Base-by-base conservation (phyloP, 1,140 invertebrate genomes). In the Gryllus bimaculatus region DNA sequence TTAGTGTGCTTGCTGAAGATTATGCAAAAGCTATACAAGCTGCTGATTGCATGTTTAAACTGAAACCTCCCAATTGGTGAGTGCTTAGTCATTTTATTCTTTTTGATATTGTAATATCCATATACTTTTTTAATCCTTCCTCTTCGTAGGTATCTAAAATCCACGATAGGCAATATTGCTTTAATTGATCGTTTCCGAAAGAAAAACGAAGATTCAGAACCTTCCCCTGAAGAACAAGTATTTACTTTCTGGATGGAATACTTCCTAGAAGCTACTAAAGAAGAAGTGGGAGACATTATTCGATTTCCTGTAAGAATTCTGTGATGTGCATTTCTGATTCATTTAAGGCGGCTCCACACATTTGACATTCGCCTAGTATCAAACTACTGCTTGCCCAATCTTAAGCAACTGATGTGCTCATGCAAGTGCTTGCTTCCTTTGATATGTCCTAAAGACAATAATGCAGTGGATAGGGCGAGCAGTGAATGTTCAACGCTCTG, bases 191-290 rank as follows among this genome's bases (percentile, higher is more conserved):
- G 93, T 78, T 98, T 97, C 87, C 89, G 96, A 75, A 96, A 95
- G 85, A 93, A 93, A 83, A 90, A 88, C 80, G 92, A 94, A 81
- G 92, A 93, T 79, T 84, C 86, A 20, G 89, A 91, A 83, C 84
- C 85, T 47, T 88, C 91, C 21, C 91, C 94, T 0, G 95, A 96
- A 85, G 93, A 96, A 84, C 91, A 96, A 86, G 89, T 98, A 4
- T 98, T 98, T 86, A 90, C 92, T 82, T 99, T 99, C 87, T 99
- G 98, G 97, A 96, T 98, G 90, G 98, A 99, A 83, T 99, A 98
- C 87, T 99, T 99, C 85, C 90, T 96, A 8, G 97, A 98, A 87
- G 96, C 97, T 7, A 96, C 93, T 20, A 94, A 94, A 84, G 88
- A 88, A 39, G 91, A 92, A 82, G 90, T 92, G 81, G 91, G 91